Percentiles rank a stretch among this genome's conserved stretches.
phyloP scores from a whole-genome alignment of 2,113 vertebrate species.

The Telmatochromis sp. region DNA sequence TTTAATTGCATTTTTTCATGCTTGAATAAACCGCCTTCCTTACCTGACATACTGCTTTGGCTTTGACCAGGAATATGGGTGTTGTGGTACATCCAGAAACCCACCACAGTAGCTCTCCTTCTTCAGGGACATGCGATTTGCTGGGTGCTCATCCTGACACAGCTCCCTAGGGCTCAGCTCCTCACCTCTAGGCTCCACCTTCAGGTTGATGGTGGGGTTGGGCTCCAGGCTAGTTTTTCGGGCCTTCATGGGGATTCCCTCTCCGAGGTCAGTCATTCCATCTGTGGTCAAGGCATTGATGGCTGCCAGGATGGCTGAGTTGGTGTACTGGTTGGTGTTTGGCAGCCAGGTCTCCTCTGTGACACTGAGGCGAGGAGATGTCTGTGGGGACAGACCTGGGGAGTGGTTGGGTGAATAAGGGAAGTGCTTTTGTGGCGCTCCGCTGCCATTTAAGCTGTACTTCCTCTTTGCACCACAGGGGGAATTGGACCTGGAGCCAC shows the following conservation, averaged over 20 bases:
- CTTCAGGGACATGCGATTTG: constrained; percentile 76
- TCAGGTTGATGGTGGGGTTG: constrained; percentile 69
- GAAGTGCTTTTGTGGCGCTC: constrained; percentile 57
- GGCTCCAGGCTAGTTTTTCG: constrained; percentile 83
- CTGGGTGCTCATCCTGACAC: constrained; percentile 76
- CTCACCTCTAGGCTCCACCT: constrained; percentile 83
- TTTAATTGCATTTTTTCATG: background rate
- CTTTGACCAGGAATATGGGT: constrained; percentile 87
- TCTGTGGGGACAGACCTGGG: constrained; percentile 83
- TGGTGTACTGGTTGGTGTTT: constrained; percentile 93
- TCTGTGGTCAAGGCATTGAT: constrained; percentile 96
- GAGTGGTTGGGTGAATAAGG: constrained; percentile 85
- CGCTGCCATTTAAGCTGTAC: constrained; percentile 80
- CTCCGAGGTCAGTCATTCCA: constrained; percentile 79
- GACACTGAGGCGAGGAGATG: constrained; percentile 85
- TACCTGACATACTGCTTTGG: constrained; percentile 91
- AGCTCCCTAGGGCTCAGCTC: constrained; percentile 74
- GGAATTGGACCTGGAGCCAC: constrained; percentile 73
- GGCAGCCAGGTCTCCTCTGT: constrained; percentile 88
- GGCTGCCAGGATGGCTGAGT: constrained; percentile 92
- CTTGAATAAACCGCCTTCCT: background rate
- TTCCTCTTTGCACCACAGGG: constrained; percentile 92
- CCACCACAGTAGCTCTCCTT: constrained; percentile 86
- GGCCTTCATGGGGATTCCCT: constrained; percentile 88
- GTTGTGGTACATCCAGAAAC: constrained; percentile 88